Base-by-base conservation (phyloP, 2,888 invertebrate species). In the Cheilosia urbana region DNA sequence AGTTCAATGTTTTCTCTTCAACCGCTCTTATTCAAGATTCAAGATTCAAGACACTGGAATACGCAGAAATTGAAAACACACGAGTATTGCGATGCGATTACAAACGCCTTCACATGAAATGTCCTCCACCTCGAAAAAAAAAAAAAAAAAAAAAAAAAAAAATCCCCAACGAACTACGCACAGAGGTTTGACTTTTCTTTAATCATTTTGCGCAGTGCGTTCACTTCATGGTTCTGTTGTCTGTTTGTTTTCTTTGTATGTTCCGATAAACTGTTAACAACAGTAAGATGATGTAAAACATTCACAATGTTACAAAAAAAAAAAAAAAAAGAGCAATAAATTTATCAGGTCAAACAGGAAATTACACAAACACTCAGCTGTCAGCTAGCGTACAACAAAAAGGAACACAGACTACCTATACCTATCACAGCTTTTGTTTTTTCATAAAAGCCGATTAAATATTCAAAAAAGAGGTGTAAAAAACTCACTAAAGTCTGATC, bases 201-300 rank as follows among this genome's bases (percentile, higher is more conserved):
- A 47, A 78, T 69, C 69, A 75, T 78, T 83, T 83, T 58, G 78
- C 73, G 78, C 78, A 77, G 72, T 82, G 34, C 72, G 72, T 77
- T 72, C 19, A 62, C 75, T 69, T 49, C 37, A 40, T 49, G 40
- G 40, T 42, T 65, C 53, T 62, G 34, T 51, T 13, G 37, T n/a
- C 21, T 55, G 30, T 77, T 51, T 58, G 27, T 40, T 81, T 69
- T 58, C 63, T 68, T 73, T 73, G 66, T 63, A 21, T 57, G 47
- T 13, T 72, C 7, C 47, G 27, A 40, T 30, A 58, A 24, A 53
- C 15, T 60, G 40, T 69, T 57, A 13, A 34, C 63, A 73, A 62
- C 47, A 49, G 13, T 37, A 13, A 37, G 4, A 37, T 37, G 37
- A 37, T 37, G 37, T 37, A 37, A 37, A 37, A 13, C 13, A 13